phyloP scores from a whole-genome alignment of 2,888 invertebrate species.

The Eristalinus aeneus region DNA sequence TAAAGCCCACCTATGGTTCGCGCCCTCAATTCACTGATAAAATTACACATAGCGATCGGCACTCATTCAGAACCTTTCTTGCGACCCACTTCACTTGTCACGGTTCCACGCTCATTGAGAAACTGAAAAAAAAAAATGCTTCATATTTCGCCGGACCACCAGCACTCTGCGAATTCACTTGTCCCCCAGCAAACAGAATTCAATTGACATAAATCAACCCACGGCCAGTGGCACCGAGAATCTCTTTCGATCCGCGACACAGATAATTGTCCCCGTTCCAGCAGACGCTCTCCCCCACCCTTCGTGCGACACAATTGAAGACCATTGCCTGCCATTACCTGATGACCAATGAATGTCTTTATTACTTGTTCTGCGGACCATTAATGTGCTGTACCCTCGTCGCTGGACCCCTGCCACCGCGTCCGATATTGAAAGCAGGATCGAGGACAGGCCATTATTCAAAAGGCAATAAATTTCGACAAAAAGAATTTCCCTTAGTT shows the following conservation, averaged over 20 bases:
- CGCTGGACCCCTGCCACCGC: not conserved
- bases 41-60: not conserved
- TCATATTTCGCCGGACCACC: constrained; percentile 55
- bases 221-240: not conserved
- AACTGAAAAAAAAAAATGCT: constrained; percentile 4
- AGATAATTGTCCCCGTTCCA: constrained; percentile 47
- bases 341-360: constrained; percentile 61
- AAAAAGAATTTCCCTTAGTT: constrained; percentile 40
- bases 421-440: not conserved
- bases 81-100: not conserved
- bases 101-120: constrained; percentile 27
- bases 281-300: constrained; percentile 12
- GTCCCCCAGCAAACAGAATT: constrained; percentile 10
- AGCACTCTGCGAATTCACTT: constrained; percentile 39
- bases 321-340: constrained; percentile 57
- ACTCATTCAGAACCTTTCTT: not conserved
- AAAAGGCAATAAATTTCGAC: constrained; percentile 59
- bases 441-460: constrained; percentile 43
- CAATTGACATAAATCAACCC: constrained; percentile 40
- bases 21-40: not conserved
- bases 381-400: constrained; percentile 40
- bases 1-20: not conserved
- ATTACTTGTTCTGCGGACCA: constrained; percentile 69
- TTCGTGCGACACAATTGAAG: constrained; percentile 43
- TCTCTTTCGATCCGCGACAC: constrained; percentile 42